Evolutionary conservation across 2,113 vertebrate species (phyloP).

Genomic region (Macquaria ambigua): DNA sequence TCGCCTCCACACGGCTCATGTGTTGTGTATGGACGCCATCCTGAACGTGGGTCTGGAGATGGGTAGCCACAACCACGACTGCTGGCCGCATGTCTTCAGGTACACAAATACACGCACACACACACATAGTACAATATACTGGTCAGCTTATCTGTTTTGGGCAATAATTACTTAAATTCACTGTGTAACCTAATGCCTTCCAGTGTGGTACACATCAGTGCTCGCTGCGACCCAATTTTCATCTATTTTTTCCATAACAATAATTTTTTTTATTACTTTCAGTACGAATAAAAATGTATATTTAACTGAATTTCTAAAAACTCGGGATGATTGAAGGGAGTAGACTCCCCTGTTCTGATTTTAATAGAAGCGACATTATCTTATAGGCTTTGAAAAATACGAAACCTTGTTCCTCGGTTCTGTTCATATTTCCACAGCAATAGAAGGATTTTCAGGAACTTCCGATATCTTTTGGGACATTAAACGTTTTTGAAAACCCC

Average conservation of each 20-base stretch:
- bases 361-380: neutral
- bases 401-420: neutral
- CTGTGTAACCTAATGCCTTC: neutral
- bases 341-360: neutral
- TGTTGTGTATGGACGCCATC: slow-evolving; percentile 81
- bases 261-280: neutral
- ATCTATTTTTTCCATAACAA: no score
- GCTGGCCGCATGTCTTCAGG: slow-evolving; percentile 79
- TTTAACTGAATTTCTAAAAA: neutral
- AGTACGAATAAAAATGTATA: neutral
- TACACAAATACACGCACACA: slow-evolving; percentile 22
- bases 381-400: neutral
- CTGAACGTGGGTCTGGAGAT: slow-evolving; percentile 80
- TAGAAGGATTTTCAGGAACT: neutral
- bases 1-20: slow-evolving; percentile 77
- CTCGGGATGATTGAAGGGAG: neutral
- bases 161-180: neutral
- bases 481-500: neutral
- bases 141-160: neutral
- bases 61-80: slow-evolving; percentile 80
- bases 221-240: neutral
- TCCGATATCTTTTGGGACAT: neutral
- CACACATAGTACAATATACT: neutral
- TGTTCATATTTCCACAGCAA: neutral
- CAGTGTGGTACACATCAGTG: neutral